Conservation (phyloP, 1,140 invertebrate genomes). For the Brachionus rotundiformis region DNA sequence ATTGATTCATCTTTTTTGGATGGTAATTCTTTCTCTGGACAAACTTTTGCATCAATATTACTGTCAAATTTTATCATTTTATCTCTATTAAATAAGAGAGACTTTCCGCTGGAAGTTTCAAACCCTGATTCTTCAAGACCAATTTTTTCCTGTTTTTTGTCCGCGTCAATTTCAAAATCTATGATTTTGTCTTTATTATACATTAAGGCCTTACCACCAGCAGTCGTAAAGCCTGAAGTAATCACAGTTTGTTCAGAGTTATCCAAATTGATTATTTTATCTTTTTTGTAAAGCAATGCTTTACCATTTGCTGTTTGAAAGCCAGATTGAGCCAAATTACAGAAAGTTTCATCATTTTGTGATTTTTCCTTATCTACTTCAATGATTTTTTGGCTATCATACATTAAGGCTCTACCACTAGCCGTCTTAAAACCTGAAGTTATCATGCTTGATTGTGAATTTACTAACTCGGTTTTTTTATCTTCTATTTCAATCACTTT, state of each 20-base stretch:
- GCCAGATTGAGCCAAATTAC: not conserved
- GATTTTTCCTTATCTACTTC: not conserved
- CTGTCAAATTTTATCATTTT: not conserved
- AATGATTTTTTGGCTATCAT: not conserved
- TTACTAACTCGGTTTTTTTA: not conserved
- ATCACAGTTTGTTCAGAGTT: no score
- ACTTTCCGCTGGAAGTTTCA: not conserved
- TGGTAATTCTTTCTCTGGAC: no score
- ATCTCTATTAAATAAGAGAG: constrained; percentile 1
- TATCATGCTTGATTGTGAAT: not conserved
- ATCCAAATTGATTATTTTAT: not conserved
- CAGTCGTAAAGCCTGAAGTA: not conserved
- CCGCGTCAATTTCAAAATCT: no score
- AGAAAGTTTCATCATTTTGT: not conserved
- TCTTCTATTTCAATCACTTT: not conserved
- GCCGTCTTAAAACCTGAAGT: constrained; percentile 25
- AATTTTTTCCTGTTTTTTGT: not conserved
- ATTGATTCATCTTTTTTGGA: not conserved
- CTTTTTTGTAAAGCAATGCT: constrained; percentile 10
- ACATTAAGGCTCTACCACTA: not conserved
- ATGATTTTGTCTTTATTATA: not conserved
- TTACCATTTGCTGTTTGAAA: constrained; percentile 38
- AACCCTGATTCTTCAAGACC: not conserved
- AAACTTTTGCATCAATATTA: not conserved
- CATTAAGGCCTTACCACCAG: not conserved